Percentiles rank a stretch among this genome's conserved stretches.
Conservation (phyloP, 2,113 vertebrate genomes). For the Hymenochirus boettgeri region DNA sequence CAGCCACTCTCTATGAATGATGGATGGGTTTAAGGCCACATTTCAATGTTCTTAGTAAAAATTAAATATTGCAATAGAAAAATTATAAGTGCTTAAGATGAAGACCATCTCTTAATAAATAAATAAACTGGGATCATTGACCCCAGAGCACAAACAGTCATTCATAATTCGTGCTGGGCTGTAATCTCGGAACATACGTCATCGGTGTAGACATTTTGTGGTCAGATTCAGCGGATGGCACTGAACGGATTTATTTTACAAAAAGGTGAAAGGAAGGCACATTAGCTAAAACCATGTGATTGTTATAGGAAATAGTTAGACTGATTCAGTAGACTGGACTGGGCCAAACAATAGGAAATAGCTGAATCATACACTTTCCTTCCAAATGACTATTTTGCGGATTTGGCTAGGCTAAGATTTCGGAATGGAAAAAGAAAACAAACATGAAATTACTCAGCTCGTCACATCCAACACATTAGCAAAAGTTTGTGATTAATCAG, state of each 20-base stretch:
- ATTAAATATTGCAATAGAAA: not conserved
- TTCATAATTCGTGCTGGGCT: not conserved
- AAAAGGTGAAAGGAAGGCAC: constrained; percentile 73
- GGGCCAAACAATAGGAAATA: not conserved
- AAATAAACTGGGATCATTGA: constrained; percentile 5
- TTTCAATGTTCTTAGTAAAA: constrained; percentile 20
- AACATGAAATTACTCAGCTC: constrained; percentile 67
- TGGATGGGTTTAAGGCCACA: constrained; percentile 42
- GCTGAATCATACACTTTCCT: constrained; percentile 56
- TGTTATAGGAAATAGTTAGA: not conserved
- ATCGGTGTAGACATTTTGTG: too few species aligned
- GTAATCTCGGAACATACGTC: too few species aligned
- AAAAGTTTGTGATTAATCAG: constrained; percentile 55
- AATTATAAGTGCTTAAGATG: constrained; percentile 12
- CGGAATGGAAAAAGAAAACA: constrained; percentile 60
- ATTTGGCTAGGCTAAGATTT: constrained; percentile 66
- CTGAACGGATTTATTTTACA: constrained; percentile 50
- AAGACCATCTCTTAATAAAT: constrained; percentile 1
- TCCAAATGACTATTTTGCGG: constrained; percentile 63
- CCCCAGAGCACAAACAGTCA: not conserved
- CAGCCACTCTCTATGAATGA: constrained; percentile 21
- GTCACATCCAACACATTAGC: constrained; percentile 69
- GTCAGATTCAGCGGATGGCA: not conserved
- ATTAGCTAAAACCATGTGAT: constrained; percentile 51
- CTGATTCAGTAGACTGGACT: not conserved